Percentiles rank a stretch among this genome's conserved stretches.
phyloP scores from a whole-genome alignment of 37 sponge, comb jelly and placozoan genomes.

The Halichondria panicea region DNA sequence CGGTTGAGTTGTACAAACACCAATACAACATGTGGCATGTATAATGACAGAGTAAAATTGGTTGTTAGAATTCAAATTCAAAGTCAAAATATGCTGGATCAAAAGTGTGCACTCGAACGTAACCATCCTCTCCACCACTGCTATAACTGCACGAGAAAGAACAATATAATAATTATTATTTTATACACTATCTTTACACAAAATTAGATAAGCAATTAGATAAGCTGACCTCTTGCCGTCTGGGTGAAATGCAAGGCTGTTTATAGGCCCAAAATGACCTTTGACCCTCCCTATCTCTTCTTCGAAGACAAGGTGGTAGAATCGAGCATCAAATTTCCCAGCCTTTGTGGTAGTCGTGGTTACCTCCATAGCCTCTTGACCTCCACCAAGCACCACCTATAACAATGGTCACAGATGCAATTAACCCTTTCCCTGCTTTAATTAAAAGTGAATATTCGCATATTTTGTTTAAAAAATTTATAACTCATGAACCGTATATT shows the following conservation, averaged over 20 bases:
- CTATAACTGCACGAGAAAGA: slow-evolving; percentile 66
- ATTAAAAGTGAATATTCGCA: too few species aligned
- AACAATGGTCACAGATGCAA: too few species aligned
- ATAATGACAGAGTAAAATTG: not conserved
- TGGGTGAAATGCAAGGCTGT: slow-evolving; percentile 94
- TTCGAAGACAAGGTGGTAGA: slow-evolving; percentile 95
- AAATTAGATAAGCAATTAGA: not conserved
- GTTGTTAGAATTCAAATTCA: slow-evolving; percentile 62
- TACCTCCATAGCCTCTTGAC: slow-evolving; percentile 98
- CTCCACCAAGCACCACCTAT: slow-evolving; percentile 95
- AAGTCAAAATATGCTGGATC: slow-evolving; percentile 95
- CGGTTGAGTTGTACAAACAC: not conserved
- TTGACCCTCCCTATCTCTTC: slow-evolving; percentile 99
- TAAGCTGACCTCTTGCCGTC: slow-evolving; percentile 86
- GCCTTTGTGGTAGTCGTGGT: slow-evolving; percentile 91
- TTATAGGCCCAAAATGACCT: slow-evolving; percentile 99
- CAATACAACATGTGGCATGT: not conserved
- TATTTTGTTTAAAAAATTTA: too few species aligned
- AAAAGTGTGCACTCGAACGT: slow-evolving; percentile 93
- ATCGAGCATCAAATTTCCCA: slow-evolving; percentile 97
- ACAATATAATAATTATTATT: not conserved
- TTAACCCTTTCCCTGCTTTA: too few species aligned
- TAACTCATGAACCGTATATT: too few species aligned
- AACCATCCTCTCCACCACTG: slow-evolving; percentile 99
- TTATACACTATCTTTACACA: not conserved